Percentiles rank a stretch among this genome's conserved stretches.
Evolutionary conservation across 2,113 vertebrate species (phyloP).

Genomic region (Conger conger): DNA sequence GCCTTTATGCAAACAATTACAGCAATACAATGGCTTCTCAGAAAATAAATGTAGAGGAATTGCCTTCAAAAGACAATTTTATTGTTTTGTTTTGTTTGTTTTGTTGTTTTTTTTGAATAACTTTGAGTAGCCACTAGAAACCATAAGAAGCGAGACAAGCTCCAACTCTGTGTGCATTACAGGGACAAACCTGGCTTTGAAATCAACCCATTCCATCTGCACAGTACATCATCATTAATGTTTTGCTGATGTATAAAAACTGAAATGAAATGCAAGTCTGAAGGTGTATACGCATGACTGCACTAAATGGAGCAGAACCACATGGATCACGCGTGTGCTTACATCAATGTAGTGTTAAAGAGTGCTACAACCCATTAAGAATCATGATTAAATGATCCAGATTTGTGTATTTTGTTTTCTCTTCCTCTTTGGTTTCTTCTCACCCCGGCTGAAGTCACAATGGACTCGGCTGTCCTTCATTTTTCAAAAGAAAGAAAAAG

Average conservation of each 20-base stretch:
- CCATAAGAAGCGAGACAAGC: background rate
- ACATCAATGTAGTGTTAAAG: background rate
- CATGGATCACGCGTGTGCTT: background rate
- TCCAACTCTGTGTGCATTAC: background rate
- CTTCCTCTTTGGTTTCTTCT: background rate
- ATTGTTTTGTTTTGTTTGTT: background rate
- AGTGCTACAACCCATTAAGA: background rate
- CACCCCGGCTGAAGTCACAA: background rate
- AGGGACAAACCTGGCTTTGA: background rate
- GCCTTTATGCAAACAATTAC: background rate
- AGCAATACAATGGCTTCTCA: background rate
- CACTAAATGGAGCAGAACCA: background rate
- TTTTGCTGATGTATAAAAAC: background rate
- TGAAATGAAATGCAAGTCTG: background rate
- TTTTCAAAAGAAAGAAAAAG: background rate
- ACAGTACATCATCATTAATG: background rate
- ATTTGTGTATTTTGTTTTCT: background rate
- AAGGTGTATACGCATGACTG: background rate
- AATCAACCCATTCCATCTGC: background rate
- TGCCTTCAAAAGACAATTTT: background rate
- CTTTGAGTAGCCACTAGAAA: background rate
- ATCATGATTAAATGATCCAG: background rate
- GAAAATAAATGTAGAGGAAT: background rate
- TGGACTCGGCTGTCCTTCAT: background rate
- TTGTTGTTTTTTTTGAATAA: background rate